Evolutionary conservation across 2,888 invertebrate genomes (phyloP), one percentile per base, ranked within the genome.

Genomic region (Agrotis ipsilon): DNA sequence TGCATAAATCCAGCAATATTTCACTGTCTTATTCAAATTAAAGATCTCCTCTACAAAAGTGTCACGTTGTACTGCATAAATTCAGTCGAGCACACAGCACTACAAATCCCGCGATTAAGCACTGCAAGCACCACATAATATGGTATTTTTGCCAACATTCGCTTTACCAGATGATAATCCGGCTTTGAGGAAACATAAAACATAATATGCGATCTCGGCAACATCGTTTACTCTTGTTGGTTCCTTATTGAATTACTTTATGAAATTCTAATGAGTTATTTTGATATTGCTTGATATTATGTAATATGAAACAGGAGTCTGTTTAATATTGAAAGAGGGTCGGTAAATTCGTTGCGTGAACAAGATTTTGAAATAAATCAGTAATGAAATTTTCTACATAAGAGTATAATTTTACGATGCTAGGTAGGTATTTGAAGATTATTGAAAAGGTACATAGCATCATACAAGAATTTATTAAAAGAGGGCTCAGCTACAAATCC

Each of bases 241-340:
- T 43, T 46, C 54, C 59, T 63, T 64, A 75, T 81, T 76, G 60
- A 75, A 76, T 72, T 70, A 67, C 72, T 76, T 75, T 79, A 75
- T 57, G 72, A 65, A 78, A 69, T 68, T 73, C 24, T 72, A 72
- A 68, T 72, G 72, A 66, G 57, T 69, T 68, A 68, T 71, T 71
- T 71, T 48, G 55, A 21, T 68, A 70, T 51, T 54, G 58, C 51
- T 78, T 80, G 51, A 52, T 75, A 63, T 77, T 73, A 32, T 19
- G 54, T 64, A 61, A 78, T 80, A 70, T 45, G 45, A 65, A 48
- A 60, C 49, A 46, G 24, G 55, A 60, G 72, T 78, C 13, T 27
- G 51, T 77, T 59, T 54, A 43, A 63, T 76, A 63, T 63, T 54
- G 18, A 68, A 59, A 59, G 16, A 46, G 9, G n/a, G 19, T 39